Evolutionary conservation across 2,797 vertebrate genomes (phyloP), one percentile per base, ranked within the genome.

Genomic region (Oophaga sylvatica): DNA sequence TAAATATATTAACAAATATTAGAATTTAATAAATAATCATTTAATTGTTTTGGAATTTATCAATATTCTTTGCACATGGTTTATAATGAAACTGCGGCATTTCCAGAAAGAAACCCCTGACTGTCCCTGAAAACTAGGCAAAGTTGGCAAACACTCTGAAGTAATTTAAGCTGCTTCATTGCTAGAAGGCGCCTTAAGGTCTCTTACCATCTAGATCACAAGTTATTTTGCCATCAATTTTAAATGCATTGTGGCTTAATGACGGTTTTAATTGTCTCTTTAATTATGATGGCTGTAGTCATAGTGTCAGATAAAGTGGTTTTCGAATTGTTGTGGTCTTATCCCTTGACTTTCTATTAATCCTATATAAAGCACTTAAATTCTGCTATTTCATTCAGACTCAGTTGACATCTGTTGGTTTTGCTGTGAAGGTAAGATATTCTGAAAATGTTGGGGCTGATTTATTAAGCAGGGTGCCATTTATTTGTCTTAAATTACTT

Each of bases 291-390:
- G 60, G 62, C 12, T 60, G 80, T 71, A 84, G 75, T 80, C 81
- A 84, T 35, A 80, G 67, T 63, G 81, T 88, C 75, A 88, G 29
- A 35, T 68, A 84, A 88, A 88, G 65, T 41, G 65, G 80, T 84
- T 10, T 76, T 84, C 22, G 35, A 71, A 88, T 88, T 83, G 63
- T 83, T 87, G 71, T 78, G 45, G 59, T 59, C 29, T 68, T 83
- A 76, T 87, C 57, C 80, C 53, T 48, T 56, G 59, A 81, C 41
- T 65, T 73, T 67, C 45, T 67, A 87, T 35, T 87, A 83, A 83
- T 87, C 80, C 62, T 10, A 68, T 80, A 59, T 87, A 78, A 70
- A 83, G 56, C 19, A 57, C 48, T 68, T 48, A 26, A n/a, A 65
- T 87, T 59, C 1, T n/a, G 19, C 13, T 65, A 60, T 48, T 76